Evolutionary conservation across 1,140 invertebrate species (phyloP).

Genomic region (Scaptomyza hsui): DNA sequence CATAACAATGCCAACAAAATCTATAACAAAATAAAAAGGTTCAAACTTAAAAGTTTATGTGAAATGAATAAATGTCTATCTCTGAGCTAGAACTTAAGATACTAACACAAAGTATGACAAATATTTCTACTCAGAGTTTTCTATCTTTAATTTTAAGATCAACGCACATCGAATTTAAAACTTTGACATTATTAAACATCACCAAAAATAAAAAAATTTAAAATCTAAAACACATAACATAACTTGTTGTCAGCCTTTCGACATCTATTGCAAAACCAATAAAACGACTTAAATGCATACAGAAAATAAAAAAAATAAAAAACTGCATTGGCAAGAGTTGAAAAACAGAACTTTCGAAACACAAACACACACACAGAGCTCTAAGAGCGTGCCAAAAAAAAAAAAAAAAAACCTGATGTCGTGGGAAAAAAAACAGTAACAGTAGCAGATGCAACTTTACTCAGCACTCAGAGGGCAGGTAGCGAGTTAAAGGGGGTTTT

Average conservation of each 20-base stretch:
- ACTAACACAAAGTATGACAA: too few species aligned
- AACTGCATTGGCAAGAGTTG: not conserved
- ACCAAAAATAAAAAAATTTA: too few species aligned
- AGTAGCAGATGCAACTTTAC: not conserved
- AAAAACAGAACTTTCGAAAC: conserved; percentile 22
- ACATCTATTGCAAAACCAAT: conserved; percentile 10
- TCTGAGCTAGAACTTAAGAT: too few species aligned
- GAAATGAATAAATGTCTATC: too few species aligned
- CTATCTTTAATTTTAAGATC: not conserved
- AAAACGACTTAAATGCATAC: conserved; percentile 20
- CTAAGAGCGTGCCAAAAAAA: not conserved
- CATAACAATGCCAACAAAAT: not conserved
- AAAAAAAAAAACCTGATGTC: conserved; percentile 4
- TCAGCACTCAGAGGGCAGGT: not conserved
- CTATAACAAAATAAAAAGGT: not conserved
- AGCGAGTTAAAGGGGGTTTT: not conserved
- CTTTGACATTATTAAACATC: too few species aligned
- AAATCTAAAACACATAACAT: not conserved
- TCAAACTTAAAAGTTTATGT: not conserved
- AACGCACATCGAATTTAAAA: not conserved
- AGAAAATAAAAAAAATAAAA: too few species aligned
- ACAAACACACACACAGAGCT: not conserved
- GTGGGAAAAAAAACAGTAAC: conserved; percentile 32
- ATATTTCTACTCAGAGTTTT: too few species aligned
- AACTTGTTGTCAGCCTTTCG: not conserved